Percentiles rank a stretch among this genome's conserved stretches.
Evolutionary conservation across 2,888 invertebrate genomes (phyloP).

Genomic region (Norana najaformis): DNA sequence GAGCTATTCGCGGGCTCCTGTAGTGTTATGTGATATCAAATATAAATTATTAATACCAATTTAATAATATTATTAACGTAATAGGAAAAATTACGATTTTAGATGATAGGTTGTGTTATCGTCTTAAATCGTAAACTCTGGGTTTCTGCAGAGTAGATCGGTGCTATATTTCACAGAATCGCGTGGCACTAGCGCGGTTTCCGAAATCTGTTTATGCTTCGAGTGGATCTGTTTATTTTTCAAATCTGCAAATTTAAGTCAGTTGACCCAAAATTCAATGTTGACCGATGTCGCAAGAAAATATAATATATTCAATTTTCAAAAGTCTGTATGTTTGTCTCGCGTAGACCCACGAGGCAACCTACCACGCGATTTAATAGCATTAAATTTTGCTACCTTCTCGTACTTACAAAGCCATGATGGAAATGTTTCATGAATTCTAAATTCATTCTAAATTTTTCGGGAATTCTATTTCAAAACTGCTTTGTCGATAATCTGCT

Average conservation of each 20-base stretch:
- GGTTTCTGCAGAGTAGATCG: not conserved
- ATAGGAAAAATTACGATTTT: not conserved
- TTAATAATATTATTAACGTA: not conserved
- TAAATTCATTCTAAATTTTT: not conserved
- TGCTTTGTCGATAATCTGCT: not conserved
- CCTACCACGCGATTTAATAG: not conserved
- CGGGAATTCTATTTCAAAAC: no score
- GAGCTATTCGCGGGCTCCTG: not conserved
- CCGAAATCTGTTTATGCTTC: not conserved
- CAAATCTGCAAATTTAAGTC: not conserved
- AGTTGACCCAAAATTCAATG: not conserved
- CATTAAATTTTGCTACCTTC: not conserved
- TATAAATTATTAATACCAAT: not conserved
- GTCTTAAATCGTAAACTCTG: not conserved
- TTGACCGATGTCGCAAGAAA: not conserved
- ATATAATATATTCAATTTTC: not conserved
- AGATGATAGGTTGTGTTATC: not conserved
- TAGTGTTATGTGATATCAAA: not conserved
- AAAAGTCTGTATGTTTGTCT: not conserved
- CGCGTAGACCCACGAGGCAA: no score
- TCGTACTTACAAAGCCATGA: not conserved
- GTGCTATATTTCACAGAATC: not conserved
- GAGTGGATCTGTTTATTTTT: not conserved
- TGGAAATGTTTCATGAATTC: not conserved
- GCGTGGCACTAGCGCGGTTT: not conserved